Conservation (phyloP, 2,888 invertebrate genomes). For the Resseliella maxima region DNA sequence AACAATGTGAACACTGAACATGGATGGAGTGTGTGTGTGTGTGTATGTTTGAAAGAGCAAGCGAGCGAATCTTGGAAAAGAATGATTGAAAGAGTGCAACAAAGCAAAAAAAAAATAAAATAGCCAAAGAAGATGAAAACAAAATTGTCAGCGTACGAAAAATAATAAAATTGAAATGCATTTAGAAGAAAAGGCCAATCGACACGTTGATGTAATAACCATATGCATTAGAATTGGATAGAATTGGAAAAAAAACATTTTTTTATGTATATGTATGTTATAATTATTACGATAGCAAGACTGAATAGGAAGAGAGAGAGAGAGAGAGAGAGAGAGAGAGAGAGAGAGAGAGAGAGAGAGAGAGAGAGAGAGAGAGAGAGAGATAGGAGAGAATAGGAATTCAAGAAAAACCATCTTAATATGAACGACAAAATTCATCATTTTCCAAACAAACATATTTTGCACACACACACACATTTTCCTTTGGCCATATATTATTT, state of each 20-base stretch:
- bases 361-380: too few relatives aligned
- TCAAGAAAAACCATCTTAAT: neutral
- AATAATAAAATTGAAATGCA: neutral
- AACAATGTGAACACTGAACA: conserved; percentile 11
- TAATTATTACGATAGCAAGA: neutral
- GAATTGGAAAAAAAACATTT: neutral
- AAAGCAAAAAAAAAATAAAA: too few relatives aligned
- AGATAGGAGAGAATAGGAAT: too few relatives aligned
- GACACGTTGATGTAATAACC: neutral
- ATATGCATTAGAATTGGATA: neutral
- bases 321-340: too few relatives aligned
- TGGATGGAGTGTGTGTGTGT: too few relatives aligned
- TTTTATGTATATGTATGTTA: neutral
- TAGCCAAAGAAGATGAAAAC: too few relatives aligned
- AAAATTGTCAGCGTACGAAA: neutral
- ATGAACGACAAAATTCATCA: conserved; percentile 9
- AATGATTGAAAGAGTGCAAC: too few relatives aligned
- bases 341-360: too few relatives aligned
- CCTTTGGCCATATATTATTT: neutral
- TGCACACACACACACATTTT: neutral
- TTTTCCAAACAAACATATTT: too few relatives aligned
- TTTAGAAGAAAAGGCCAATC: neutral
- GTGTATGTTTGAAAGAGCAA: neutral
- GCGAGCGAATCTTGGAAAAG: neutral
- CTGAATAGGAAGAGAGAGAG: neutral